Evolutionary conservation across 1,140 invertebrate genomes (phyloP), one percentile per base, ranked within the genome.

Genomic region (Drosophila insularis): DNA sequence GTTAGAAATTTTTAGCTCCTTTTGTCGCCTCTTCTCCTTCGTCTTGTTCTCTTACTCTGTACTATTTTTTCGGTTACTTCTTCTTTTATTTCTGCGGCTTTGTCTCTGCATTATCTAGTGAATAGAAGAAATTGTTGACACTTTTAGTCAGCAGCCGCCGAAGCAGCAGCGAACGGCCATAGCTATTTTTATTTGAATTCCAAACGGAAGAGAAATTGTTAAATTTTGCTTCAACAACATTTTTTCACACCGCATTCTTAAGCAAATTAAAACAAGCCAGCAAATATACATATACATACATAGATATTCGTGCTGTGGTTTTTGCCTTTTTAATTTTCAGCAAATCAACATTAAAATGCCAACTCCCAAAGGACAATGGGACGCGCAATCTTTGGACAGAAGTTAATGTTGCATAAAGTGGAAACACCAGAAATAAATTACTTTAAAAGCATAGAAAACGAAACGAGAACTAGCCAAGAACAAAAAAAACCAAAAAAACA

Each of bases 121-220:
- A 21, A 50, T 21, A 50, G 13, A 50, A n/a, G 35, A 58, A 58
- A 71, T 78, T 81, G 78, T 81, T 74, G 78, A 78, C 76, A 76
- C 71, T 76, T 75, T 59, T 55, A 50, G 43, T 62, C 62, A 69
- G 68, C 68, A 50, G 43, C 71, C 5, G 32, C 27, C 2, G 32
- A 35, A 7, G 4, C 35, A 37, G 35, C 35, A 37, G 35, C 35
- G 11, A 64, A 66, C 63, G 19, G 43, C 78, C 63, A 60, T 59
- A 77, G 78, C 68, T 81, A 81, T 81, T 81, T 81, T 81, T 81
- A 81, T 81, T 81, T 81, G 78, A 81, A 81, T 81, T 81, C 78
- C 65, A 60, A 62, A 46, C 27, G 31, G 59, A 58, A 35, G 17
- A 53, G 64, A 54, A 67, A 66, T 62, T 65, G 60, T 37, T 37